Evolutionary conservation across 2,888 invertebrate genomes (phyloP).

Genomic region (Phytoseiulus persimilis): DNA sequence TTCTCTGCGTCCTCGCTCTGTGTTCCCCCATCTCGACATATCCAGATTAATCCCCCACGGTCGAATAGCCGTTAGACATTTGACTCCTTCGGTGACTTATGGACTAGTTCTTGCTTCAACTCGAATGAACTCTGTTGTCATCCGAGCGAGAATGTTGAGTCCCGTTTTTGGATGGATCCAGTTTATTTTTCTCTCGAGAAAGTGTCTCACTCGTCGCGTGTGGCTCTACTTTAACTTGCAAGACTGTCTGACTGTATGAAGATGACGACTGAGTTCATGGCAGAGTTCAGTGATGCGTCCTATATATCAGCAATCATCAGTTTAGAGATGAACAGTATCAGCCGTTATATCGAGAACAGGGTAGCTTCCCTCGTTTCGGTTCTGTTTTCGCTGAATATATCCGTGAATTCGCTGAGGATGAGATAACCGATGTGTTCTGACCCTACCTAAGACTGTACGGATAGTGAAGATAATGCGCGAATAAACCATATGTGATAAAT

Average conservation of each 20-base stretch:
- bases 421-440: background rate
- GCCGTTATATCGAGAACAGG: background rate
- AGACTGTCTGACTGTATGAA: background rate
- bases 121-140: too few species aligned
- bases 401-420: background rate
- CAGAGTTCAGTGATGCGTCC: background rate
- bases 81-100: too few species aligned
- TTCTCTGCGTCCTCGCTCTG: background rate
- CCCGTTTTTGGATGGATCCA: background rate
- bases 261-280: background rate
- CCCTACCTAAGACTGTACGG: background rate
- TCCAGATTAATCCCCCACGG: background rate
- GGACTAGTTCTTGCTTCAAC: too few species aligned
- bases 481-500: background rate
- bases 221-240: background rate
- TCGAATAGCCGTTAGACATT: too few species aligned
- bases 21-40: background rate
- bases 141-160: background rate
- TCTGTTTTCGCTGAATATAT: background rate
- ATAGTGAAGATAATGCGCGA: background rate
- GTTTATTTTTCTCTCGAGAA: background rate
- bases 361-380: background rate
- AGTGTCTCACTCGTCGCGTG: background rate
- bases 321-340: background rate
- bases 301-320: background rate